Evolutionary conservation across 2,888 invertebrate species (phyloP), one percentile per base, ranked within the genome.

Genomic region (Spodoptera picta): DNA sequence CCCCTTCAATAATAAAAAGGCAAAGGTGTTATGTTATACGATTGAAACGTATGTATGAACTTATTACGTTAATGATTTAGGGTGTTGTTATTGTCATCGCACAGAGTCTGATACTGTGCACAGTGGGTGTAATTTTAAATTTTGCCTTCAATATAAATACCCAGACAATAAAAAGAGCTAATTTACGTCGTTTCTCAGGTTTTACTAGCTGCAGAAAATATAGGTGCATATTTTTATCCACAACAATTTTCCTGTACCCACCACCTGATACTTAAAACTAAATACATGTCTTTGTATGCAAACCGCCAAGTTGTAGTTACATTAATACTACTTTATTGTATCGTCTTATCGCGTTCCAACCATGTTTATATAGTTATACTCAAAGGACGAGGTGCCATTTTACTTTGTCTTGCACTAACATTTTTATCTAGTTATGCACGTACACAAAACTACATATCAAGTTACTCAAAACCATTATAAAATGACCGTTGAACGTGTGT

Each of bases 381-480:
- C 49, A 46, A 48, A 65, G 44, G 41, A 67, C 49, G 62, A 50
- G 31, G 45, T 56, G 10, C 45, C 14, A 50, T 63, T 65, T 58
- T 55, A 65, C 43, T 49, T 55, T 50, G 57, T 23, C 10, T 48
- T 58, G 11, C 23, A 31, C 23, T 51, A 50, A 45, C n/a, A 47
- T 49, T 57, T 63, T 57, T 63, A 50, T 57, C 54, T 49, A 50
- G 14, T 41, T 47, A 50, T 24, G 36, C 24, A 63, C 44, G 47
- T 61, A 27, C 2, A 3, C 27, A 27, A 19, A 19, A 27, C 24
- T 24, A 24, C 27, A 27, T 3, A 27, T 5, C 27, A 27, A 27
- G 27, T 27, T 27, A 27, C 3, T 0, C 27, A 27, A 4, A 27
- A 27, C 27, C 27, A 27, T 3, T 27, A 27, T 27, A 27, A 27